phyloP scores from a whole-genome alignment of 1,140 invertebrate genomes.

The Pachypeltis micranthus region DNA sequence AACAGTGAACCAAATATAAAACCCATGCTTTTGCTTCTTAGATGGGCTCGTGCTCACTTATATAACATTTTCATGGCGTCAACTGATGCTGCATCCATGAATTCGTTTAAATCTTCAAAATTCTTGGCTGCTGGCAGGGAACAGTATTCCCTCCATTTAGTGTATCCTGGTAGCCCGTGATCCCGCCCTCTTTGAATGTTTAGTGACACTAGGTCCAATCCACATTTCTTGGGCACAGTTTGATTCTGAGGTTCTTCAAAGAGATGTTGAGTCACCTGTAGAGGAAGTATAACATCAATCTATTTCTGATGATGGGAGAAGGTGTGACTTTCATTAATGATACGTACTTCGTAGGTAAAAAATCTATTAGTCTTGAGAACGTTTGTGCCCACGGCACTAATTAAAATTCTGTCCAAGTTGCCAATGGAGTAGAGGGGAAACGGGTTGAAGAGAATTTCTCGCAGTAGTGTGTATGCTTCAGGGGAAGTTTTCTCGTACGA shows the following conservation, averaged over 20 bases:
- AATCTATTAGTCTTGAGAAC: slow-evolving; percentile 55
- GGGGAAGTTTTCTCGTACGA: slow-evolving; percentile 44
- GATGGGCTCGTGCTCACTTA: slow-evolving; percentile 36
- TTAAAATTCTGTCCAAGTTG: slow-evolving; percentile 46
- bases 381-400: slow-evolving; percentile 48
- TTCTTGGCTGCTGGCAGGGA: slow-evolving; percentile 48
- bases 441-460: slow-evolving; percentile 72
- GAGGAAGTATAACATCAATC: not conserved
- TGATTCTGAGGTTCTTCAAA: slow-evolving; percentile 45
- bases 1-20: not conserved
- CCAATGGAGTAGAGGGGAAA: slow-evolving; percentile 53
- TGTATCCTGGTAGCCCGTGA: slow-evolving; percentile 74
- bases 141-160: slow-evolving; percentile 60
- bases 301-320: not conserved
- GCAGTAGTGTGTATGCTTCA: slow-evolving; percentile 55
- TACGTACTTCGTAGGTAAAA: slow-evolving; percentile 50
- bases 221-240: slow-evolving; percentile 37
- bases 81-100: slow-evolving; percentile 50
- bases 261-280: slow-evolving; percentile 52
- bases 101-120: slow-evolving; percentile 59
- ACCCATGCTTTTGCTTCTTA: not conserved
- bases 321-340: not conserved
- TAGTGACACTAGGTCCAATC: slow-evolving; percentile 70
- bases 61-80: slow-evolving; percentile 50
- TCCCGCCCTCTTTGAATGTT: slow-evolving; percentile 81